Evolutionary conservation across 2,113 vertebrate species (phyloP).

Genomic region (Ceratotherium simum): DNA sequence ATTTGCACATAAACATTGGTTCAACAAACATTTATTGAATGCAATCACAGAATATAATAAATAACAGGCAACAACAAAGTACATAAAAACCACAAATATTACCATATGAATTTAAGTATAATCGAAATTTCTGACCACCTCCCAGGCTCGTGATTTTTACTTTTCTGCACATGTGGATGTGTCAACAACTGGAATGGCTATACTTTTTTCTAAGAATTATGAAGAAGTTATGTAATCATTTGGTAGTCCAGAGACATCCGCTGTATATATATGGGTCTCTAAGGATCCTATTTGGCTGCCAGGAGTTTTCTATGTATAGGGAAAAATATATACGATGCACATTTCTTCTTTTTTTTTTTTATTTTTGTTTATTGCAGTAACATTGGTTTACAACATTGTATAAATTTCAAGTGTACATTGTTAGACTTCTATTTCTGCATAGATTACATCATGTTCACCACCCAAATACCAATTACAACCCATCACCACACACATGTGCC

Average conservation of each 20-base stretch:
- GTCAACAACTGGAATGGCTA: background rate
- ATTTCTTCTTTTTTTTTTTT: too few species aligned
- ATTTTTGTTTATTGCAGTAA: too few species aligned
- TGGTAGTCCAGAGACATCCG: background rate
- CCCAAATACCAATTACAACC: too few species aligned
- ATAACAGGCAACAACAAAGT: slow-evolving; percentile 13
- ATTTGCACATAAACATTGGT: background rate
- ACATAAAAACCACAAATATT: slow-evolving; percentile 1
- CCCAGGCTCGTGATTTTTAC: slow-evolving; percentile 16
- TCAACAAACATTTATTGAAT: slow-evolving; percentile 37
- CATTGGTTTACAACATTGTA: too few species aligned
- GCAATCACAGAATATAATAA: slow-evolving; percentile 32
- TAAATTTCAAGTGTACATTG: too few species aligned
- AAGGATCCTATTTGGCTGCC: background rate
- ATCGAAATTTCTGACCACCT: slow-evolving; percentile 36
- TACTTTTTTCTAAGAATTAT: slow-evolving; percentile 42
- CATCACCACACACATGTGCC: too few species aligned
- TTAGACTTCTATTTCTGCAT: too few species aligned
- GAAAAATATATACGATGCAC: background rate
- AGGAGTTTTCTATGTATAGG: background rate
- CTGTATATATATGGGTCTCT: background rate
- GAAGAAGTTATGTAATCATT: slow-evolving; percentile 31
- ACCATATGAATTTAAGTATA: background rate
- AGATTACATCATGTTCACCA: too few species aligned
- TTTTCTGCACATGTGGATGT: slow-evolving; percentile 48